Base-by-base conservation (phyloP, 2,888 invertebrate genomes). In the Magallana nippona region DNA sequence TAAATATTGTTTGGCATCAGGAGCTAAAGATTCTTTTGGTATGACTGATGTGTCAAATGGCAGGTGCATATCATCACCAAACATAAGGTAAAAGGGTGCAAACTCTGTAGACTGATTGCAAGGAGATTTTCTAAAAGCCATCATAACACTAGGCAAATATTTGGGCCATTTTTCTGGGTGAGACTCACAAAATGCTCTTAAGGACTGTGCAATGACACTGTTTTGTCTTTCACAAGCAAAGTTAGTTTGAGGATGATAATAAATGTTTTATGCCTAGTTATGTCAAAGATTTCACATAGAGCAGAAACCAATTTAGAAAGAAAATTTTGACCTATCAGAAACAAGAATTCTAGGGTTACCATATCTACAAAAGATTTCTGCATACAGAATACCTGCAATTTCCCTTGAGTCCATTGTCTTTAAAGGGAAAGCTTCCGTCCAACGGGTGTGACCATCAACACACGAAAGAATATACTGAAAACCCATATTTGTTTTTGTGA, bases 351-450 rank as follows among this genome's bases (percentile, higher is more conserved):
- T 19, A 55, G 86, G 86, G 27, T 81, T 83, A 5, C 88, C 88
- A 84, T 88, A 88, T 1, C 86, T 71, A 60, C 84, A 83, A 62
- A 88, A 82, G 5, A 88, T 88, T 79, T 88, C 86, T 63, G 44
- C 32, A 79, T 82, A 86, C 15, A 88, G 55, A 22, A 86, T 83
- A 27, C 82, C 57, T 1, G 88, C 88, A 27, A 88, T 82, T 81
- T 87, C 88, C 22, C 77, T 63, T 15, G 87, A 84, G 57, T 85
- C 86, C 58, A 84, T 83, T 15, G 85, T 85, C 57, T 62, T 78
- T 56, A 87, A 17, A 60, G 85, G 85, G 60, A 88, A 85, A 10
- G 79, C 77, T 84, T 88, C 87, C 17, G 78, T 32, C 60, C 79
- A 83, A 10, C 83, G 55, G 8, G 63, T 79, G n/a, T 60, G 62